These are phyloP conservation scores for Poeciliopsis presidionis DNA, from an alignment of 2,797 vertebrate genomes.

Conservation along the genomic window DNA sequence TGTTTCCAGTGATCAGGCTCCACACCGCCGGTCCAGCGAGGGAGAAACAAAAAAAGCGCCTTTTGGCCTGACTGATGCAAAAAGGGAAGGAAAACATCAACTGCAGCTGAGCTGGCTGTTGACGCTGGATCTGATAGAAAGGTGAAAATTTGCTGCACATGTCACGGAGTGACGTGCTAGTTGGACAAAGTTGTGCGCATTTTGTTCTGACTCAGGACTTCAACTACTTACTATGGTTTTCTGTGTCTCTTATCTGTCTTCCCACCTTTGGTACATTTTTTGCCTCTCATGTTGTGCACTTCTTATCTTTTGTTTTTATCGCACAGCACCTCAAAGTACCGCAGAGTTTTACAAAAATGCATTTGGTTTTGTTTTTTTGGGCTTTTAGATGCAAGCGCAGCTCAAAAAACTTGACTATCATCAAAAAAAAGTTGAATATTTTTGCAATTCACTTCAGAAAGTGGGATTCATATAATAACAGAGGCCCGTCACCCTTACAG, in stretches of 20 bases:
- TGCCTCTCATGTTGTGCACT: background rate
- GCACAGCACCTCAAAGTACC: background rate
- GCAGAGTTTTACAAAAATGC: background rate
- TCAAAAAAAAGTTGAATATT: background rate
- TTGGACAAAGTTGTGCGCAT: background rate
- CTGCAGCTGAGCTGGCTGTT: background rate
- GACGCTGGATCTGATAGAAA: background rate
- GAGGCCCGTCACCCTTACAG: background rate
- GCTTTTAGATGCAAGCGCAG: background rate
- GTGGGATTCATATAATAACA: background rate
- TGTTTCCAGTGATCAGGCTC: background rate
- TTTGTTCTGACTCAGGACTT: background rate
- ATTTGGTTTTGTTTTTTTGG: background rate
- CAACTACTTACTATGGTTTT: background rate
- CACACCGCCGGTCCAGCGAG: background rate
- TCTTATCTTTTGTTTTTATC: background rate
- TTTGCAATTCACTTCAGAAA: background rate
- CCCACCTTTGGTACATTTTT: background rate
- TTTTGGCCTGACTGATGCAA: background rate
- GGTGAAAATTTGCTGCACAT: background rate
- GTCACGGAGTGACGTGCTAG: background rate
- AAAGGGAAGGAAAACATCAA: background rate
- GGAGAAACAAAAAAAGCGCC: background rate
- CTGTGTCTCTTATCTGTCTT: background rate
- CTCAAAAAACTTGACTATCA: background rate